Conservation (phyloP, 92 coral and sea anemone genomes). For the Zoanthus gigantus region DNA sequence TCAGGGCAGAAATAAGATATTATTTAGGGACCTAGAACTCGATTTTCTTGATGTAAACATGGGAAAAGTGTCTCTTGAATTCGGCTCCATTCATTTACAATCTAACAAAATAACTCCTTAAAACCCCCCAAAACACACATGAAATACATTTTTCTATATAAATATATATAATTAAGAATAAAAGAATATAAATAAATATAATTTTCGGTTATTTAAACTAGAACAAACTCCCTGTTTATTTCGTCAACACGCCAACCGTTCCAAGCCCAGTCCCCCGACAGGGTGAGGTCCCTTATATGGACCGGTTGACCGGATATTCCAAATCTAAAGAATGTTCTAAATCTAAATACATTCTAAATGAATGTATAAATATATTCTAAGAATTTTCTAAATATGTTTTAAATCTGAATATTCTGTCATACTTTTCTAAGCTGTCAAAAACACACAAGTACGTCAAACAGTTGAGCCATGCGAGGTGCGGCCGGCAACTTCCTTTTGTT, state of each 20-base stretch:
- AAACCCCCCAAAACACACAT: neutral
- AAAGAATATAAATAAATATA: neutral
- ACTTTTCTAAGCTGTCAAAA: no score
- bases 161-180: neutral
- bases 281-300: neutral
- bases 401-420: no score
- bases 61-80: neutral
- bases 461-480: no score
- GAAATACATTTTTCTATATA: conserved; percentile 3
- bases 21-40: neutral
- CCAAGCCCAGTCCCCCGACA: conserved; percentile 13
- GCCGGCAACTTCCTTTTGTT: no score
- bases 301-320: neutral
- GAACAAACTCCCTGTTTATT: neutral
- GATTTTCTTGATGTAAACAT: neutral
- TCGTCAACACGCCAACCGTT: neutral
- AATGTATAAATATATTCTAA: no score
- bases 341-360: no score
- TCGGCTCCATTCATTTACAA: neutral
- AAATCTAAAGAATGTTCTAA: no score
- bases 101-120: conserved; percentile 10
- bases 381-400: no score
- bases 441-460: no score
- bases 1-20: neutral
- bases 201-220: neutral